Conservation (phyloP, 1,140 invertebrate genomes). For the Hypothenemus hampei region DNA sequence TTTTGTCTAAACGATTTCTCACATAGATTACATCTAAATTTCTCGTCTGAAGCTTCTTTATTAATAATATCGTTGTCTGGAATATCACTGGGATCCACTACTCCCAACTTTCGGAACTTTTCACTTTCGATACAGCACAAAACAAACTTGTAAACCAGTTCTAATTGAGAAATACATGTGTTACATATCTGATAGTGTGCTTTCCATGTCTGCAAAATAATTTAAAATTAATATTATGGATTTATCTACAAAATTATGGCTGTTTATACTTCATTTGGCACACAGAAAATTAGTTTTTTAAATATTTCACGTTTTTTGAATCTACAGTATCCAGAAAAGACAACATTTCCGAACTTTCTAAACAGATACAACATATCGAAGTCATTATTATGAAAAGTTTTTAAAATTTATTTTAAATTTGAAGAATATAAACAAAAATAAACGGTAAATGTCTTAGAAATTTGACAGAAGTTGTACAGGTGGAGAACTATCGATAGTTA, state of each 20-base stretch:
- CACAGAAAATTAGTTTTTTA: slow-evolving; percentile 22
- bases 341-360: background rate
- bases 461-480: too few species aligned
- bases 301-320: slow-evolving; percentile 11
- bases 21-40: slow-evolving; percentile 21
- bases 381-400: too few species aligned
- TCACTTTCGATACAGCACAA: slow-evolving; percentile 21
- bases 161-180: slow-evolving; percentile 13
- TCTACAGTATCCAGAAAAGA: slow-evolving; percentile 4
- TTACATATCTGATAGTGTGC: slow-evolving; percentile 14
- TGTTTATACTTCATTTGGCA: slow-evolving; percentile 19
- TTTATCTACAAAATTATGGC: background rate
- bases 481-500: too few species aligned
- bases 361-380: slow-evolving; percentile 24
- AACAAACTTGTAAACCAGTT: slow-evolving; percentile 15
- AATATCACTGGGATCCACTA: background rate
- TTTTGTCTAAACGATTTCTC: slow-evolving; percentile 18
- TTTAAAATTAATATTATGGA: background rate
- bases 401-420: too few species aligned
- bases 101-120: slow-evolving; percentile 1
- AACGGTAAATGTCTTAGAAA: too few species aligned
- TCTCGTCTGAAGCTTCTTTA: background rate
- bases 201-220: slow-evolving; percentile 21
- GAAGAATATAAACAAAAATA: too few species aligned
- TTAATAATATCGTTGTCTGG: background rate